Conservation (phyloP, 2,113 vertebrate species). For the Mesocricetus auratus region DNA sequence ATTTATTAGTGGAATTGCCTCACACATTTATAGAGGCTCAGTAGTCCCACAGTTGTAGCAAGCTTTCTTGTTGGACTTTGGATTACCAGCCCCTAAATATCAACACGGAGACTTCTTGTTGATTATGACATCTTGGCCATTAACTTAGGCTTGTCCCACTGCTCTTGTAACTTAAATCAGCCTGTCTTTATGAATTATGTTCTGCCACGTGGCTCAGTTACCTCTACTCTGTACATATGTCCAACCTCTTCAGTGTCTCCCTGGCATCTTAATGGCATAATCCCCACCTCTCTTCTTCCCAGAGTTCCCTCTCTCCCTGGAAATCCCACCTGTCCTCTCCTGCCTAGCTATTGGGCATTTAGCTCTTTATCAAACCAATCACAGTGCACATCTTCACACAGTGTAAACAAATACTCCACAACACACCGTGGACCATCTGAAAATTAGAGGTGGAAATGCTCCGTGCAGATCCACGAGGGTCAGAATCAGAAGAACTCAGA, state of each 20-base stretch:
- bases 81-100: neutral
- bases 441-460: neutral
- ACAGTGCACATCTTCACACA: neutral
- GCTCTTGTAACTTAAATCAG: neutral
- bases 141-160: neutral
- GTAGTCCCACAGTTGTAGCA: neutral
- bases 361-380: neutral
- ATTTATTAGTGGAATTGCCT: neutral
- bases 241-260: neutral
- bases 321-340: neutral
- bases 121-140: neutral
- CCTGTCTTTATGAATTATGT: neutral
- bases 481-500: neutral
- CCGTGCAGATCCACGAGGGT: neutral
- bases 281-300: neutral
- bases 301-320: neutral
- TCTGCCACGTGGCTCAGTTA: neutral
- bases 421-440: neutral
- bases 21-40: neutral
- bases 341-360: neutral
- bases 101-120: neutral
- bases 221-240: neutral
- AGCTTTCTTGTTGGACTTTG: neutral
- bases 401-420: neutral
- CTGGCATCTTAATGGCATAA: neutral